Evolutionary conservation across 2,113 vertebrate genomes (phyloP).

Genomic region (Python bivittatus): DNA sequence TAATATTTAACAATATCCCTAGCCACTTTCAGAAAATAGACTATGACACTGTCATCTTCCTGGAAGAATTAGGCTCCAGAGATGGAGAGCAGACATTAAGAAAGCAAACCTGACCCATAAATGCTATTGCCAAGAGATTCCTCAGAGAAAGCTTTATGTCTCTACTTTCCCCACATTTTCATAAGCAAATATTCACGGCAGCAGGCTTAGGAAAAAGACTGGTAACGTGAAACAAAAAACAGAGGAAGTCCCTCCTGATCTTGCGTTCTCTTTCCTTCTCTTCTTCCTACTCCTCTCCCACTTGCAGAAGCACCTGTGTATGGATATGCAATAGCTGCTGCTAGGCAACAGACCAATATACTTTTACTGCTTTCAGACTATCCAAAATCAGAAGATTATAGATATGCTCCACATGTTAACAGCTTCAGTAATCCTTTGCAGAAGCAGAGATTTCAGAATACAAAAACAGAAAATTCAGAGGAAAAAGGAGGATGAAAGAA

Average conservation of each 20-base stretch:
- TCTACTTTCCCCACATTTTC: background rate
- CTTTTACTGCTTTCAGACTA: constrained; percentile 8
- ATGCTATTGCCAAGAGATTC: background rate
- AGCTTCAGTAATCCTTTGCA: background rate
- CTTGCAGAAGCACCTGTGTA: constrained; percentile 17
- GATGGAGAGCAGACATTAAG: background rate
- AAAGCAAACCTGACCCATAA: background rate
- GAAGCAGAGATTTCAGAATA: background rate
- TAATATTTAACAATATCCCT: background rate
- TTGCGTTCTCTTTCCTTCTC: background rate
- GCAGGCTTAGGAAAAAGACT: background rate
- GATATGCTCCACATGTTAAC: background rate
- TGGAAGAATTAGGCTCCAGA: background rate
- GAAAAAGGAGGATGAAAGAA: background rate
- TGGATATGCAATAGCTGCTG: constrained; percentile 15
- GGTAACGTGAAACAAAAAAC: constrained; percentile 9
- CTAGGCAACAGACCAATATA: constrained; percentile 12
- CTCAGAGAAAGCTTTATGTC: background rate
- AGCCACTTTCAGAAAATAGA: background rate
- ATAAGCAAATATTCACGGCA: background rate
- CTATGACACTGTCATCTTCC: background rate
- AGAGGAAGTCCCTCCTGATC: constrained; percentile 3
- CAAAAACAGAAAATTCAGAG: background rate
- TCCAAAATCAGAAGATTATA: constrained; percentile 4
- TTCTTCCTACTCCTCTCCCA: constrained; percentile 4